A percentile compares a stretch with the other conserved stretches of the same genome.
phyloP scores from a whole-genome alignment of 2,797 vertebrate species.

The Tiaroga cobitis region DNA sequence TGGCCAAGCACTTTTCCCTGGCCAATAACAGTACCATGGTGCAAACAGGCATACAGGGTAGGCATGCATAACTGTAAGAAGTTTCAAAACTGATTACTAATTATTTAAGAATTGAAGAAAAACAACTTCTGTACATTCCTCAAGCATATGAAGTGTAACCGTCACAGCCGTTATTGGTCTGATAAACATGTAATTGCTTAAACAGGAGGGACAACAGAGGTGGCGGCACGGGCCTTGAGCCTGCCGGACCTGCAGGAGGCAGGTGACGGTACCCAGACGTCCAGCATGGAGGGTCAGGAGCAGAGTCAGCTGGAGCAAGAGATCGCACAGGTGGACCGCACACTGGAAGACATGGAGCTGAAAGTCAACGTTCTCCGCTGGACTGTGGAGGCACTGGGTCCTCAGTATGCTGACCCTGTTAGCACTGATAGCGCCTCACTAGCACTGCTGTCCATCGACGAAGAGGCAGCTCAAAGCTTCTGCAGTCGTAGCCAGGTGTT shows the following conservation, averaged over 20 bases:
- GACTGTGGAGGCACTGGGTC: slow-evolving; percentile 72
- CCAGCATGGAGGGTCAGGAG: slow-evolving; percentile 71
- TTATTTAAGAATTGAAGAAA: neutral
- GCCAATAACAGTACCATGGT: slow-evolving; percentile 67
- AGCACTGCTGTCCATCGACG: slow-evolving; percentile 70
- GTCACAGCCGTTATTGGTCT: neutral
- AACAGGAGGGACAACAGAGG: slow-evolving; percentile 72
- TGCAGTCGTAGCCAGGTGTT: slow-evolving; percentile 61
- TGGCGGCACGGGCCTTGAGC: slow-evolving; percentile 75
- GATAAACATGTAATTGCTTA: neutral
- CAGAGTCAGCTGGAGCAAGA: slow-evolving; percentile 73
- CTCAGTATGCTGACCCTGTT: slow-evolving; percentile 69
- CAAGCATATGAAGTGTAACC: neutral
- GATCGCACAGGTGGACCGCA: slow-evolving; percentile 67
- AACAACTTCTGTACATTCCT: neutral
- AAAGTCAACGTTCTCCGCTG: slow-evolving; percentile 78
- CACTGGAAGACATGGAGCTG: slow-evolving; percentile 78
- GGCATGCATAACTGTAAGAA: slow-evolving; percentile 38
- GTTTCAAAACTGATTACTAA: neutral
- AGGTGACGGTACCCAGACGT: slow-evolving; percentile 45
- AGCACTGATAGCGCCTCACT: slow-evolving; percentile 74
- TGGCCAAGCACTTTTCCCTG: slow-evolving; percentile 72
- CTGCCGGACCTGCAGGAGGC: slow-evolving; percentile 69
- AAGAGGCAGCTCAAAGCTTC: slow-evolving; percentile 44
- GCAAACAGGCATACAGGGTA: slow-evolving; percentile 83